Conservation (phyloP, 2,113 vertebrate species). For the Oostethus manadensis region DNA sequence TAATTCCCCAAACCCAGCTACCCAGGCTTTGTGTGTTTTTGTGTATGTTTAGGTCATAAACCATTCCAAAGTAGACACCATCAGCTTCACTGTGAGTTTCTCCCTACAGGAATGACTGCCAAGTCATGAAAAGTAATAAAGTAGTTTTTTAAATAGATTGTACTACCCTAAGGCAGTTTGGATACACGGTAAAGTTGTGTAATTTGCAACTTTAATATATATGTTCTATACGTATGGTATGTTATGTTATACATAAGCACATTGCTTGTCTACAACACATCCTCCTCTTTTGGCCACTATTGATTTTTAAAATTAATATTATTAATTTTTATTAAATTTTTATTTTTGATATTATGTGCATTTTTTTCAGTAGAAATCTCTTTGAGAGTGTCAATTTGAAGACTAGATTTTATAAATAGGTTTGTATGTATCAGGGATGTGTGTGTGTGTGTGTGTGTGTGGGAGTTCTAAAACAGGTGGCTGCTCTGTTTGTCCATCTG, state of each 20-base stretch:
- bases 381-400: not conserved
- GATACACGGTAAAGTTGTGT: too few species aligned
- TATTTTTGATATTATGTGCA: too few species aligned
- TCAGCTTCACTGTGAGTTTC: constrained; percentile 7
- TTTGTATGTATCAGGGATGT: not conserved
- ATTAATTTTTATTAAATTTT: too few species aligned
- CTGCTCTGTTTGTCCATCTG: constrained; percentile 46
- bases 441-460: constrained; percentile 1
- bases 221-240: too few species aligned
- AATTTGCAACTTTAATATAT: too few species aligned
- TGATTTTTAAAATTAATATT: too few species aligned
- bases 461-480: constrained; percentile 32
- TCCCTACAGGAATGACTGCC: constrained; percentile 9
- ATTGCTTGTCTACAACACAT: too few species aligned
- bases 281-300: too few species aligned
- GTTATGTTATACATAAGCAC: too few species aligned
- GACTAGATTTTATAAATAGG: not conserved
- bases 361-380: not conserved
- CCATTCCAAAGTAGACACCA: constrained; percentile 26
- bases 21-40: constrained; percentile 2
- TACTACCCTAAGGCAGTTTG: too few species aligned
- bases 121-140: constrained; percentile 11
- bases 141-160: constrained; percentile 6
- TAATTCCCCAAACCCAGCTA: constrained; percentile 28
- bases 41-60: constrained; percentile 10